Evolutionary conservation across 2,113 vertebrate species (phyloP), one percentile per base, ranked within the genome.

Genomic region (Trogon surrucura): DNA sequence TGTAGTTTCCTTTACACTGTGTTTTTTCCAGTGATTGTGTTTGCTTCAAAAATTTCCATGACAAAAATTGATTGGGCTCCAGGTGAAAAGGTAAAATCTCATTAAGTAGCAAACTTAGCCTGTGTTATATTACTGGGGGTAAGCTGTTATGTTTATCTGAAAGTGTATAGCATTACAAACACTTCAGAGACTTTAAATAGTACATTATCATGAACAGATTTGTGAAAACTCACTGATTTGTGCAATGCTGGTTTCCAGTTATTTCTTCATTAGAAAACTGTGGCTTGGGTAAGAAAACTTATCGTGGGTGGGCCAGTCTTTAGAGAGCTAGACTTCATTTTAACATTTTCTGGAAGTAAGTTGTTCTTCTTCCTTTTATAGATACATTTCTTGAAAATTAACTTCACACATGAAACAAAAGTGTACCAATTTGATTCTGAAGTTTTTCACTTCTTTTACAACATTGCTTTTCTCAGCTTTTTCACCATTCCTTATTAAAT

Each of bases 81-180:
- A 44, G 85, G 72, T 30, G 98, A 99, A 95, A 93, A 99, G 99
- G 99, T 99, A 98, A 98, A 78, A 36, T 80, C 56, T 54, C 64
- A 85, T 25, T 86, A 92, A 29, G 50, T 29, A 75, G 62, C 48
- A n/a, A 75, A 22, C 6, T 80, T 81, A 73, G 8, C 7, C 29
- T 67, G 5, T 56, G 32, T 85, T 14, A 5, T 48, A 38, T 82
- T 64, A 73, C 38, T 72, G 91, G 38, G 20, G 10, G 2, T 60
- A 50, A 16, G 32, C 50, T 89, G 18, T 83, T 87, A 26, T 7
- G 30, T 72, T 93, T 72, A 22, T 57, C 23, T 85, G 34, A 29
- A 84, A 74, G 21, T 62, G 25, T 54, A 21, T 26, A 85, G 29
- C 15, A 32, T 41, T 69, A 20, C 26, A 83, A 56, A 71, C 10